Evolutionary conservation across 2,888 invertebrate genomes (phyloP).

Genomic region (Ichneumoninae sp.): DNA sequence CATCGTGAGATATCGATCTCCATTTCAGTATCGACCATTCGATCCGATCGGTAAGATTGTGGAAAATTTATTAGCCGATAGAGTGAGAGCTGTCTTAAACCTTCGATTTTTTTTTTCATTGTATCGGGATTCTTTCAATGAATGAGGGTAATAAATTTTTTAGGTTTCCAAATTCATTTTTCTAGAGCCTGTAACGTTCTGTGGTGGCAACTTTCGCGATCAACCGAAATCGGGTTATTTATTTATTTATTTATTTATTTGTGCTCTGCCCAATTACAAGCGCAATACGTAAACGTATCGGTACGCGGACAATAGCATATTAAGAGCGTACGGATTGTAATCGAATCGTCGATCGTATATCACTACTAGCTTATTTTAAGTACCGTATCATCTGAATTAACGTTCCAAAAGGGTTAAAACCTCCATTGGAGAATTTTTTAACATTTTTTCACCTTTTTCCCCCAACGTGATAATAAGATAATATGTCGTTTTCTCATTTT

Average conservation of each 20-base stretch:
- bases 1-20: constrained; percentile 38
- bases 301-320: too few relatives aligned
- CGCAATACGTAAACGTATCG: too few relatives aligned
- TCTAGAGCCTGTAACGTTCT: background rate
- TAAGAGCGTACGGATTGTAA: too few relatives aligned
- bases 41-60: constrained; percentile 18
- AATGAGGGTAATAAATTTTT: background rate
- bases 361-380: background rate
- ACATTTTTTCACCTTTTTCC: too few relatives aligned
- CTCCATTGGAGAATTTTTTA: too few relatives aligned
- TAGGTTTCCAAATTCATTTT: background rate
- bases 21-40: constrained; percentile 12
- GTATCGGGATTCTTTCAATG: background rate
- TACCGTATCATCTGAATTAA: background rate
- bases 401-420: too few relatives aligned
- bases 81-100: constrained; percentile 10
- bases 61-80: constrained; percentile 11
- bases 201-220: too few relatives aligned
- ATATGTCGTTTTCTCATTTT: too few relatives aligned
- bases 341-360: background rate
- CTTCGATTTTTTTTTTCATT: background rate
- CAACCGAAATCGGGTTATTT: too few relatives aligned
- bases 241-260: too few relatives aligned
- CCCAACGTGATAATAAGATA: too few relatives aligned
- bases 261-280: too few relatives aligned